These are phyloP conservation scores for Tribolium castaneum DNA, from an alignment of 1,140 invertebrate species.

Conservation along the genomic window DNA sequence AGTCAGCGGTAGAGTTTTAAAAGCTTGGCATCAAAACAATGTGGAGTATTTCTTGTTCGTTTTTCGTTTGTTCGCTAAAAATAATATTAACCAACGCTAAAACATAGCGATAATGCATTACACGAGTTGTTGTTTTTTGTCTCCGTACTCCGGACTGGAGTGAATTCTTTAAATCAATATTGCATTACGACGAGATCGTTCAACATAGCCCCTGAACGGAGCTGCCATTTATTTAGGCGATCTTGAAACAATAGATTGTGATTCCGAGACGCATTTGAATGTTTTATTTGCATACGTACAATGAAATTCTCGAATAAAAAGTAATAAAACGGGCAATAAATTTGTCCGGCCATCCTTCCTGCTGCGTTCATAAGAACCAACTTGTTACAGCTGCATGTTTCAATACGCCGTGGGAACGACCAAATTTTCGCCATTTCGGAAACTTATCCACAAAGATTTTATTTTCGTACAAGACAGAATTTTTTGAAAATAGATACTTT, in stretches of 20 bases:
- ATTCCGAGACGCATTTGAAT: constrained; percentile 54
- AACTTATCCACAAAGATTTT: not conserved
- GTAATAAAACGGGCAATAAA: constrained; percentile 56
- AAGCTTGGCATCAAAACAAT: constrained; percentile 58
- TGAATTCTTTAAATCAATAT: constrained; percentile 61
- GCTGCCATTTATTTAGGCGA: constrained; percentile 54
- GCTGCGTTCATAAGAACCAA: not conserved
- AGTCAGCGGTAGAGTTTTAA: constrained; percentile 49
- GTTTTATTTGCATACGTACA: constrained; percentile 60
- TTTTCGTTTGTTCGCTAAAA: constrained; percentile 57
- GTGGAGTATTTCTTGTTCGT: constrained; percentile 53
- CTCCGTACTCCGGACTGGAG: constrained; percentile 48
- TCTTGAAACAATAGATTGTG: constrained; percentile 60
- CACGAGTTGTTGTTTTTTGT: constrained; percentile 57
- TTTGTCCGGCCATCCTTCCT: constrained; percentile 47
- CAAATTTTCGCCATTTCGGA: constrained; percentile 1
- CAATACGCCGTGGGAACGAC: not conserved
- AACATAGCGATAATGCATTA: constrained; percentile 60
- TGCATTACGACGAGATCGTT: constrained; percentile 54
- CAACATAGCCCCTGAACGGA: constrained; percentile 38
- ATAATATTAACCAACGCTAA: constrained; percentile 59
- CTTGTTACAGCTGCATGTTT: not conserved
- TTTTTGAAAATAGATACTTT: not conserved
- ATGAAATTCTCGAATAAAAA: constrained; percentile 59
- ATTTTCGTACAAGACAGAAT: not conserved